A percentile compares a stretch with the other conserved stretches of the same genome.
These are phyloP conservation scores for Lepus timidus DNA, from an alignment of 2,113 vertebrate genomes.

Conservation along the genomic window DNA sequence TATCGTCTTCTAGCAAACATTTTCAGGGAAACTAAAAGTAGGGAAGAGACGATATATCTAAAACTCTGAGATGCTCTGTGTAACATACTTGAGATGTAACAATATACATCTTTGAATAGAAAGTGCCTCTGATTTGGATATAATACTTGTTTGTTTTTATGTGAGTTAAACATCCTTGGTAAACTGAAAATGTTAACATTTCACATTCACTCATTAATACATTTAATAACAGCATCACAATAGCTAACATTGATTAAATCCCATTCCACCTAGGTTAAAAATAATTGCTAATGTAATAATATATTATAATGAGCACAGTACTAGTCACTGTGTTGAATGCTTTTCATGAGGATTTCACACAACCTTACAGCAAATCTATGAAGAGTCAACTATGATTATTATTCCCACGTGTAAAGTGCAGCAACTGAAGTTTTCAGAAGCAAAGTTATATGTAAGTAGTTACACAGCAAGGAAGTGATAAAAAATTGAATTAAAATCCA, in stretches of 20 bases:
- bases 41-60: background rate
- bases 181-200: background rate
- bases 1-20: conserved; percentile 29
- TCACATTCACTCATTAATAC: background rate
- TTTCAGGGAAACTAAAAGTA: background rate
- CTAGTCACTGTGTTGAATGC: background rate
- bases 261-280: background rate
- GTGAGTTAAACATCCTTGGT: background rate
- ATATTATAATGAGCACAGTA: background rate
- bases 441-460: background rate
- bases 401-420: background rate
- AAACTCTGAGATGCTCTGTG: background rate
- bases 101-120: background rate
- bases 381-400: background rate
- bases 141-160: background rate
- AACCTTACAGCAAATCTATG: background rate
- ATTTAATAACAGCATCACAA: background rate
- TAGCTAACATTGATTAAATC: background rate
- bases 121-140: background rate
- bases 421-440: background rate
- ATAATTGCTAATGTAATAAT: background rate
- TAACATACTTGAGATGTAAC: background rate
- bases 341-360: background rate
- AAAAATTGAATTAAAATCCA: conserved; percentile 12
- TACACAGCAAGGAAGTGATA: background rate